phyloP scores from a whole-genome alignment of 1,140 invertebrate species.

The Magallana angulata region DNA sequence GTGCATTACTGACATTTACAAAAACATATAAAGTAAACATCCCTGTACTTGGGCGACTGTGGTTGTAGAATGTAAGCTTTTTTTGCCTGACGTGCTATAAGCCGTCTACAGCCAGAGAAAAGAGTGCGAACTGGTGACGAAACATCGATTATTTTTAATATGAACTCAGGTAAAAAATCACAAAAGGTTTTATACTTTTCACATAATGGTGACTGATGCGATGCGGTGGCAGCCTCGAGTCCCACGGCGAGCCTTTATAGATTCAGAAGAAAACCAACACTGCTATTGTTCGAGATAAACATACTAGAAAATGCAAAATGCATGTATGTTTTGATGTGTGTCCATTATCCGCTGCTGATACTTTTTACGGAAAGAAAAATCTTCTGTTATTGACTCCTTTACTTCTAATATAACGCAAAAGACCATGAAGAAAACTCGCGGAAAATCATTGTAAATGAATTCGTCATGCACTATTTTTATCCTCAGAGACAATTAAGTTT shows the following conservation, averaged over 20 bases:
- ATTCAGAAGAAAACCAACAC: background rate
- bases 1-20: slow-evolving; percentile 36
- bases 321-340: background rate
- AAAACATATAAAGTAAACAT: slow-evolving; percentile 32
- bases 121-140: slow-evolving; percentile 34
- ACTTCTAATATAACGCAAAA: background rate
- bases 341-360: background rate
- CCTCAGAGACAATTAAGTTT: too few species aligned
- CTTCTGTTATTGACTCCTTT: background rate
- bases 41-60: slow-evolving; percentile 15
- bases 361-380: background rate
- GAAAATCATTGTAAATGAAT: background rate
- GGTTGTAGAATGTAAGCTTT: slow-evolving; percentile 29
- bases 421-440: background rate
- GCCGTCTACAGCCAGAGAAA: slow-evolving; percentile 18
- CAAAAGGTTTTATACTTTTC: slow-evolving; percentile 26
- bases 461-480: too few species aligned
- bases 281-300: slow-evolving; percentile 4
- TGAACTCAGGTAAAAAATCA: slow-evolving; percentile 27
- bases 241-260: slow-evolving; percentile 14
- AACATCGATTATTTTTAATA: slow-evolving; percentile 28
- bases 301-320: slow-evolving; percentile 34
- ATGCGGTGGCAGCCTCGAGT: background rate
- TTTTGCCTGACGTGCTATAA: slow-evolving; percentile 28
- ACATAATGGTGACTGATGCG: background rate